These are phyloP conservation scores for Tigriopus japonicus DNA, from an alignment of 1,140 invertebrate genomes.

Conservation along the genomic window DNA sequence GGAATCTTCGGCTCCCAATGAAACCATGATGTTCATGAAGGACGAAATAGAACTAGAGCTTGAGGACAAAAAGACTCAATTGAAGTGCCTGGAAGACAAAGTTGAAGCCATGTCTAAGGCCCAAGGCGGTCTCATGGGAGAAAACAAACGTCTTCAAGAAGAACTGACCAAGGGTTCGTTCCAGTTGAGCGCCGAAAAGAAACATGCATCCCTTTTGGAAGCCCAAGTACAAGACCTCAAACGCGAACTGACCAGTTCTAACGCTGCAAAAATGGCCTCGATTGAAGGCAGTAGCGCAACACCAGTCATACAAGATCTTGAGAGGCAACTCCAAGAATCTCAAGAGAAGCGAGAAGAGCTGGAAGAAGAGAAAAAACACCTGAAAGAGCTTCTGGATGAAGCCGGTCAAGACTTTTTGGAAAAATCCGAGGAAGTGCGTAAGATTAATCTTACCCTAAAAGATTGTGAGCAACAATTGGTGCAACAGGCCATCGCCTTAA, in stretches of 20 bases:
- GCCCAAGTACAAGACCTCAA: not conserved
- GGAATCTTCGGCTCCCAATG: no score
- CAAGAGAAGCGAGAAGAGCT: not conserved
- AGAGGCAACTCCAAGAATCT: not conserved
- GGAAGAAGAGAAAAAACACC: not conserved
- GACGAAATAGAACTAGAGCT: not conserved
- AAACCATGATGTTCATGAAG: not conserved
- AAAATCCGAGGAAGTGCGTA: not conserved
- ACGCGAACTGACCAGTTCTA: not conserved
- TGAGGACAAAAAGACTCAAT: not conserved
- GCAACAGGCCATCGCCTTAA: not conserved
- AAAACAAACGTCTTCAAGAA: not conserved
- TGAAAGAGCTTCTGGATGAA: conserved; percentile 5
- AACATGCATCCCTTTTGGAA: not conserved
- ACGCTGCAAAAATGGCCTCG: not conserved
- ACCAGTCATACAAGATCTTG: not conserved
- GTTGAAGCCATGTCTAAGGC: not conserved
- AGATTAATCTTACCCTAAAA: not conserved
- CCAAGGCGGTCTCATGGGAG: not conserved
- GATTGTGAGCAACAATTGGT: not conserved
- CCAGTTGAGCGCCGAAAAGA: not conserved
- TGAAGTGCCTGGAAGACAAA: not conserved
- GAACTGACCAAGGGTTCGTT: not conserved
- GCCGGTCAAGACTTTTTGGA: conserved; percentile 2
- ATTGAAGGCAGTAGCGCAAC: not conserved